A percentile compares a stretch with the other conserved stretches of the same genome.
Evolutionary conservation across 2,797 vertebrate species (phyloP).

Genomic region (Tauraco hartlaubi): DNA sequence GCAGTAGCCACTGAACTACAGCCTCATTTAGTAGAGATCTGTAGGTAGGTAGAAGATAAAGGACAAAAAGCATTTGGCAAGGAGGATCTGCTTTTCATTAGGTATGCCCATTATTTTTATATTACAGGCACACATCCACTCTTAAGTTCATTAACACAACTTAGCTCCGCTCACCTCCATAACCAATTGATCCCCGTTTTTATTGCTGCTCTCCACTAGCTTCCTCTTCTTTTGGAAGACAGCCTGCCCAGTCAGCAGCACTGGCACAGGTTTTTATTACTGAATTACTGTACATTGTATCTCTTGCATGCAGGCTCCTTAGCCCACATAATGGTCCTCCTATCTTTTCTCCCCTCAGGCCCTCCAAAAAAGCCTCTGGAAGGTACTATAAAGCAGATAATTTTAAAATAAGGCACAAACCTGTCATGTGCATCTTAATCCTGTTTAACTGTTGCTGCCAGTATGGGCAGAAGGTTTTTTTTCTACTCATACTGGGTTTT

Average conservation of each 20-base stretch:
- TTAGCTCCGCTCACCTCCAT: neutral
- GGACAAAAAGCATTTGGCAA: neutral
- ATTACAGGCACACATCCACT: neutral
- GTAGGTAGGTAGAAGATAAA: neutral
- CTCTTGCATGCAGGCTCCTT: neutral
- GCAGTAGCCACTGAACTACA: neutral
- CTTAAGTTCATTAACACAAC: constrained; percentile 32
- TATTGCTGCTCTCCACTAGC: neutral
- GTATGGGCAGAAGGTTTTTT: neutral
- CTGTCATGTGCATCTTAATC: neutral
- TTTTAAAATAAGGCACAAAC: neutral
- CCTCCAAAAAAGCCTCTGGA: neutral
- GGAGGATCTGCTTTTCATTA: neutral
- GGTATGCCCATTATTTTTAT: constrained; percentile 3
- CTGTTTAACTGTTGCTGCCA: neutral
- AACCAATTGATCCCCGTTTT: constrained; percentile 14
- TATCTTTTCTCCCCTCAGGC: neutral
- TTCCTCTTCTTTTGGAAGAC: neutral
- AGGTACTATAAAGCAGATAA: neutral
- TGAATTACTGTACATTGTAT: neutral
- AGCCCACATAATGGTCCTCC: neutral
- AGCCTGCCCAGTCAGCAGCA: neutral
- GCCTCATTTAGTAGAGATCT: neutral
- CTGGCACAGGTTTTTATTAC: neutral
- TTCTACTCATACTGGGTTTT: neutral